Percentiles rank a stretch among this genome's conserved stretches.
These are phyloP conservation scores for Scaptomyza parva DNA, from an alignment of 2,888 invertebrate species.

Conservation along the genomic window DNA sequence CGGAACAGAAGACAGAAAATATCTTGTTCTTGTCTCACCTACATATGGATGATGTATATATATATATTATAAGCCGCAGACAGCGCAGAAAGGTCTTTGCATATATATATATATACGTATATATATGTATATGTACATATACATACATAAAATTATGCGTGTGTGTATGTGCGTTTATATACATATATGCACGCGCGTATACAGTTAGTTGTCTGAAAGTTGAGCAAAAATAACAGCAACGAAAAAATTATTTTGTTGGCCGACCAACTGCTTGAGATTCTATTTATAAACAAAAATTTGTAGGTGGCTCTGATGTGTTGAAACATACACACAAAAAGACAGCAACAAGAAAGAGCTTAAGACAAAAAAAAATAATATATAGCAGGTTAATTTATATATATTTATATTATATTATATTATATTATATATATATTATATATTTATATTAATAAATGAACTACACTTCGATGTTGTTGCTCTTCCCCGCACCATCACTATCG, in stretches of 20 bases:
- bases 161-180: slow-evolving; percentile 19
- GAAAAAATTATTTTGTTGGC: slow-evolving; percentile 70
- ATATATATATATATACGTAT: too few species aligned
- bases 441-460: slow-evolving; percentile 51
- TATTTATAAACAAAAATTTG: slow-evolving; percentile 85
- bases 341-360: slow-evolving; percentile 33
- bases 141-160: slow-evolving; percentile 9
- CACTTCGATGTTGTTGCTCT: slow-evolving; percentile 51
- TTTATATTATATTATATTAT: too few species aligned
- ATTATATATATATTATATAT: too few species aligned
- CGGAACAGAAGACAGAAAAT: slow-evolving; percentile 33
- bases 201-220: slow-evolving; percentile 79
- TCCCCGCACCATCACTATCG: neutral
- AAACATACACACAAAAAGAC: slow-evolving; percentile 41
- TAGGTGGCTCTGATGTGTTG: slow-evolving; percentile 82
- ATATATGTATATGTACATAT: slow-evolving; percentile 14
- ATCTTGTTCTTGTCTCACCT: slow-evolving; percentile 73
- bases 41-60: slow-evolving; percentile 75
- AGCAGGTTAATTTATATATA: too few species aligned
- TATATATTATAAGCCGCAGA: too few species aligned
- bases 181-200: slow-evolving; percentile 53
- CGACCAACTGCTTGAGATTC: slow-evolving; percentile 75
- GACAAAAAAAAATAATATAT: slow-evolving; percentile 65
- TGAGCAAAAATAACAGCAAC: slow-evolving; percentile 71
- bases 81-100: too few species aligned